Conservation (phyloP, 2,113 vertebrate species). For the Chunga burmeisteri region DNA sequence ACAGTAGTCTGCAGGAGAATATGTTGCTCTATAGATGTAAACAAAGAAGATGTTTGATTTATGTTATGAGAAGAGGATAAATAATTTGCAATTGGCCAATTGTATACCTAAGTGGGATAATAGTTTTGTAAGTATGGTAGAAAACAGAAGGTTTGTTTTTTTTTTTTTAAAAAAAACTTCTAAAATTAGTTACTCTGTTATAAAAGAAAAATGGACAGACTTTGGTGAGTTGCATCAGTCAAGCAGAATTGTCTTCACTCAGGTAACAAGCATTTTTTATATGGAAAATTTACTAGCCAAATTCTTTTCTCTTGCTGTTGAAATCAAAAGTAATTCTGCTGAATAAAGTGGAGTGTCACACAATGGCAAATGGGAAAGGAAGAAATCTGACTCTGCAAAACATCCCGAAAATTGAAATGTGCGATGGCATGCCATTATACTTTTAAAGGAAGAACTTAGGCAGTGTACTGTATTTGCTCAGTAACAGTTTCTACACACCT, state of each 20-base stretch:
- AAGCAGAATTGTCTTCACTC: not conserved
- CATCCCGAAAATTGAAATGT: not conserved
- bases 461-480: not conserved
- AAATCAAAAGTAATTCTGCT: not conserved
- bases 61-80: not conserved
- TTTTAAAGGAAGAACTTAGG: not conserved
- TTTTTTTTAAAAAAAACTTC: not conserved
- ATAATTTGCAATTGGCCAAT: not conserved
- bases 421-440: not conserved
- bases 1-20: not conserved
- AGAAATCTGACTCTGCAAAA: not conserved
- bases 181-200: not conserved
- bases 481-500: not conserved
- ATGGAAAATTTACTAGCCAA: not conserved
- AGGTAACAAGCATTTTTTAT: not conserved
- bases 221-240: not conserved
- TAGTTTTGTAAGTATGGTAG: not conserved
- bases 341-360: not conserved
- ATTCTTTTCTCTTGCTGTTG: not conserved
- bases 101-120: not conserved
- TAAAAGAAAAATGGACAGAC: not conserved
- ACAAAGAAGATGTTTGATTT: not conserved
- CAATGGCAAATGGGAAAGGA: not conserved
- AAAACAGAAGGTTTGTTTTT: not conserved
- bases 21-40: not conserved